These are phyloP conservation scores for Macroglossus sobrinus DNA, from an alignment of 2,113 vertebrate genomes.

Conservation along the genomic window DNA sequence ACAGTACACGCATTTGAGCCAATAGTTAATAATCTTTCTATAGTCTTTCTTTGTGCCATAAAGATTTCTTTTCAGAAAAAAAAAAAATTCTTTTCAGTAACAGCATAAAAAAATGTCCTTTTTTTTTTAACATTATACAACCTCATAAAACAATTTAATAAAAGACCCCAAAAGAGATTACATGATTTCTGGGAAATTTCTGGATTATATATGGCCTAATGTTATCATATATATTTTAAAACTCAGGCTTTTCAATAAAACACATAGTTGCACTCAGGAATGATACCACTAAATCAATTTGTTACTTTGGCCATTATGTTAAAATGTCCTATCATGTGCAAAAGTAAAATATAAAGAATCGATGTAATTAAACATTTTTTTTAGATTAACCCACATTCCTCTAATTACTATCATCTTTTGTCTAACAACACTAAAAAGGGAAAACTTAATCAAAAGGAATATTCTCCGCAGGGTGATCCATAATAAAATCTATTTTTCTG, in stretches of 20 bases:
- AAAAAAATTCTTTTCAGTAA: background rate
- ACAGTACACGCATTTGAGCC: background rate
- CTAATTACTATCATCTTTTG: constrained; percentile 23
- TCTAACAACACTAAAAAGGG: constrained; percentile 20
- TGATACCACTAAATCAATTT: background rate
- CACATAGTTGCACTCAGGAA: background rate
- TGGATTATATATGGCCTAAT: background rate
- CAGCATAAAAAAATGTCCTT: background rate
- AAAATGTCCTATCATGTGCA: background rate
- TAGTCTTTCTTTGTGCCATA: background rate
- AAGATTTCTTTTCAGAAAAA: background rate
- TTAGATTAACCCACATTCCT: background rate
- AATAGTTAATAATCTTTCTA: background rate
- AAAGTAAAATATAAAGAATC: background rate
- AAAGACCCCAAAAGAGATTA: background rate
- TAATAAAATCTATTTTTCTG: constrained; percentile 45
- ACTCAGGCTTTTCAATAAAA: background rate
- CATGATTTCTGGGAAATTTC: background rate
- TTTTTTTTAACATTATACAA: background rate
- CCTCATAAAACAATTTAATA: background rate
- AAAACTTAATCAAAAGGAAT: constrained; percentile 46
- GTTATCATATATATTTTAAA: background rate
- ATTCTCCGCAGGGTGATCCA: background rate
- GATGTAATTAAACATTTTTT: background rate
- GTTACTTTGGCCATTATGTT: background rate